Percentiles rank a stretch among this genome's conserved stretches.
These are phyloP conservation scores for Cheilosia impressa DNA, from an alignment of 2,888 invertebrate genomes.

Conservation along the genomic window DNA sequence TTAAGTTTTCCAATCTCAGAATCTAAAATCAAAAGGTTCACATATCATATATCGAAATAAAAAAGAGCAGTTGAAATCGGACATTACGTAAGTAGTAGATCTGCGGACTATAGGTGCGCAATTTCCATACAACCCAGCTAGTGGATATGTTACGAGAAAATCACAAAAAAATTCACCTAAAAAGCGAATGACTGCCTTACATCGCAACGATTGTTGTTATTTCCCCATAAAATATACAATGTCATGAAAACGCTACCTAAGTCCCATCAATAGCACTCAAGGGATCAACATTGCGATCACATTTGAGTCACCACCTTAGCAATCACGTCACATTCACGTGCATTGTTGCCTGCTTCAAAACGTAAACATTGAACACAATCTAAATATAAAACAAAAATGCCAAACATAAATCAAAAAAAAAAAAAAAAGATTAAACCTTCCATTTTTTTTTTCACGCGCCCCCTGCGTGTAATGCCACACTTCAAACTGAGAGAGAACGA, in stretches of 20 bases:
- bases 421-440: background rate
- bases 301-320: constrained; percentile 2
- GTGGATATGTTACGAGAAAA: no score
- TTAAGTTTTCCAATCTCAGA: no score
- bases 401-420: background rate
- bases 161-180: no score
- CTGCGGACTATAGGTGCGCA: no score
- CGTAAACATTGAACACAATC: background rate
- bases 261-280: background rate
- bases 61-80: no score
- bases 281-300: background rate
- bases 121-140: no score
- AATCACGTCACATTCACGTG: constrained; percentile 33
- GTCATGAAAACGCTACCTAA: background rate
- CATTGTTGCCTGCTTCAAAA: background rate
- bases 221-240: no score
- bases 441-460: constrained; percentile 40
- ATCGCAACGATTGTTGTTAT: no score
- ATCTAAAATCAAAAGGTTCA: no score
- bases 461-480: constrained; percentile 31
- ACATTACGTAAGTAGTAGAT: no score
- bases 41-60: no score
- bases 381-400: background rate
- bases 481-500: background rate
- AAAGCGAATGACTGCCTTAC: no score